Evolutionary conservation across 2,888 invertebrate genomes (phyloP), one percentile per base, ranked within the genome.

Genomic region (Oscheius sp.): DNA sequence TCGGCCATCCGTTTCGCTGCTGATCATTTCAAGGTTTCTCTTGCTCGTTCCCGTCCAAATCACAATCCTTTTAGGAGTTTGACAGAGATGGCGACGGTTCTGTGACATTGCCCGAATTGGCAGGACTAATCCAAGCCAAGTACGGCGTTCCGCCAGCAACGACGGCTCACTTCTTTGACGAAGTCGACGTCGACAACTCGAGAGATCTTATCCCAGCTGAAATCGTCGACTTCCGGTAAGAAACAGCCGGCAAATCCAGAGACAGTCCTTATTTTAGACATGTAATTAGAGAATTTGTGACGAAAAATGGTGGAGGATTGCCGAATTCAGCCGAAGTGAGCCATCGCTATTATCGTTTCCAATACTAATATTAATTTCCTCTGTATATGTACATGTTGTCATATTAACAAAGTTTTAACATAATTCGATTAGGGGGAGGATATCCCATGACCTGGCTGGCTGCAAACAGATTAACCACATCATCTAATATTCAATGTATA

Each of bases 1-100:
- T 85, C 84, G 27, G 85, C 87, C 27, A 87, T 87, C 71, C 87
- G 87, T 61, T 86, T 84, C 73, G 86, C 87, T 23, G 82, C 81
- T 6, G 87, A 87, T 66, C 87, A 87, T 73, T 84, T 87, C 76
- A 79, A 80, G 75, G 85, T 85, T 18, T 23, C 25, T 5, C 56
- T 21, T 27, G 9, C 3, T 25, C 5, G 6, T 12, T 41, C 2
- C 29, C 21, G 69, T 68, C 35, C n/a, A 16, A 45, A 53, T 12
- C 16, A 18, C 18, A 55, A 49, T 16, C 35, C n/a, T 58, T 72
- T 43, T 56, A 85, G 83, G 85, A 85, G 53, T 85, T 85, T 70
- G 87, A 87, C 71, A 68, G 78, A 16, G 84, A 87, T 70, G 80
- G 84, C 45, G 86, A 87, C 58, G 81, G 80, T 56, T 76, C 70